Base-by-base conservation (phyloP, 2,888 invertebrate species). In the Lochmaea capreae region DNA sequence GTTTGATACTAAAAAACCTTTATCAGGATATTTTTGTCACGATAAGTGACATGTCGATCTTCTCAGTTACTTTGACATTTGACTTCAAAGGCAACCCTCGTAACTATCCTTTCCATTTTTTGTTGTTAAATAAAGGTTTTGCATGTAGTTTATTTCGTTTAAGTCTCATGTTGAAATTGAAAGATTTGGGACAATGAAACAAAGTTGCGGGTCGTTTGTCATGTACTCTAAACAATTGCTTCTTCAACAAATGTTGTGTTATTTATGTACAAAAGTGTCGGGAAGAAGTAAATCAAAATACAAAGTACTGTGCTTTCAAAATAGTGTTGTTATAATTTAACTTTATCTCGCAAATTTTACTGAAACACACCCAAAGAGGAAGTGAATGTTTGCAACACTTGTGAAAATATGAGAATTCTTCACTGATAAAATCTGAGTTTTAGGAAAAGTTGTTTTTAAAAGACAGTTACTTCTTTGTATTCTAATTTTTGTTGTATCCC, bases 261-360 rank as follows among this genome's bases (percentile, higher is more conserved):
- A 61, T 61, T 61, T 61, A 61, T 39, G 39, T 39, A 39, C n/a
- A 39, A 61, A 39, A 54, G 61, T 33, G 61, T 39, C 8, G n/a
- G 10, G 8, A n/a, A n/a, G 5, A n/a, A 33, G 9, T 61, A 39
- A 61, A 61, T 8, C 61, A 61, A 26, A 33, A 10, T n/a, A 14
- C 39, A 61, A 39, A 61, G 61, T 39, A 39, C 16, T n/a, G 39
- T 61, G 39, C n/a, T 61, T 39, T 16, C 9, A 16, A 33, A 33
- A 59, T 26, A 9, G 33, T 39, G 9, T 39, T 33, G 26, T 33
- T 33, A 12, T 11, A 22, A 26, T 12, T 22, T n/a, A 61, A 61
- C 61, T 61, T 61, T 39, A 39, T 9, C 59, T 59, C 59, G n/a
- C 39, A 61, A 61, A 61, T 61, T 33, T 39, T 5, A 16, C 61